phyloP scores from a whole-genome alignment of 2,113 vertebrate genomes.

The Rhabdornis inornatus region DNA sequence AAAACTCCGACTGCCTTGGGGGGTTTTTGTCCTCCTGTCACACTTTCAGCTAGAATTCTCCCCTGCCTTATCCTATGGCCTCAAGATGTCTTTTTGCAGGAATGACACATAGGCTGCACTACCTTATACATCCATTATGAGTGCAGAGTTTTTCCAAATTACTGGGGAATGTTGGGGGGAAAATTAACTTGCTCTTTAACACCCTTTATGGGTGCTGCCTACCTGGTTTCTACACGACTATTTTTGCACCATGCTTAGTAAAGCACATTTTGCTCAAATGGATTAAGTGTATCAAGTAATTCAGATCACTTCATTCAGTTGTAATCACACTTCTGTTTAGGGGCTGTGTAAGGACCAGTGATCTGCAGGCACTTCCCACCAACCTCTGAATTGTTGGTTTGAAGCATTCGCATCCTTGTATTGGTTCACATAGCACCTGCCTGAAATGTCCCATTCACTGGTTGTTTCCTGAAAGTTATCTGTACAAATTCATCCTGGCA shows the following conservation, averaged over 20 bases:
- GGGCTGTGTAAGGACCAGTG: not conserved
- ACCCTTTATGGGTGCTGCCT: not conserved
- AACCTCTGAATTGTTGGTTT: not conserved
- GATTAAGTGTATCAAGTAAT: not conserved
- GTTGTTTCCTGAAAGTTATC: not conserved
- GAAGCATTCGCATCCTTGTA: not conserved
- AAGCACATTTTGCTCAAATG: not conserved
- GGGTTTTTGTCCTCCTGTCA: not conserved
- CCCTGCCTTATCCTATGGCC: not conserved
- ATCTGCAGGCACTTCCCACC: not conserved
- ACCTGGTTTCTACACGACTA: not conserved
- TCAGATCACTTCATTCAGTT: not conserved
- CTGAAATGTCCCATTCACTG: not conserved
- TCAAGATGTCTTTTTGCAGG: not conserved
- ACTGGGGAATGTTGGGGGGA: rapidly evolving
- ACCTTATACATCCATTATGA: not conserved
- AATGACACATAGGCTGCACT: not conserved
- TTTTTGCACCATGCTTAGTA: not conserved
- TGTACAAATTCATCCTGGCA: not conserved
- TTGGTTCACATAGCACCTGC: not conserved
- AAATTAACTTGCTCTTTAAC: not conserved
- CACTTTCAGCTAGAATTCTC: not conserved
- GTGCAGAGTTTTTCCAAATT: not conserved
- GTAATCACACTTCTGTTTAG: not conserved
- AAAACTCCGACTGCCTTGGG: rapidly evolving